Percentiles rank a stretch among this genome's conserved stretches.
Evolutionary conservation across 2,113 vertebrate genomes (phyloP).

Genomic region (Pleuronectes platessa): DNA sequence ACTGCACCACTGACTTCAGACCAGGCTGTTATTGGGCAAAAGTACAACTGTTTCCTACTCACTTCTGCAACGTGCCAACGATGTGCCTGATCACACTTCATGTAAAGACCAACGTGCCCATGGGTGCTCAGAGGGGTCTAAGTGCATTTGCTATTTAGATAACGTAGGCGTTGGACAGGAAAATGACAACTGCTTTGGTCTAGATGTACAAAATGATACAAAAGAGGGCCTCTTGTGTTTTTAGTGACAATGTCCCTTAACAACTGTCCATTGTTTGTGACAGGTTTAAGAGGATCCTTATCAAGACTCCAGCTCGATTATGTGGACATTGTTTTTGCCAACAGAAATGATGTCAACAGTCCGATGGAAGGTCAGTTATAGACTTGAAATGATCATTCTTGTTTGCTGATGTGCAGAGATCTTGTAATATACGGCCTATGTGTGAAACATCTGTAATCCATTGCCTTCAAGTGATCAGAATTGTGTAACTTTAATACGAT

Average conservation of each 20-base stretch:
- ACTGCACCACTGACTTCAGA: too few relatives aligned
- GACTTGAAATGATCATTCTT: not conserved
- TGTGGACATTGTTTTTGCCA: conserved; percentile 92
- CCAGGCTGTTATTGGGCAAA: too few relatives aligned
- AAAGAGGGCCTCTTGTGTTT: not conserved
- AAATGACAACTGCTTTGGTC: not conserved
- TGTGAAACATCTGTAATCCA: not conserved
- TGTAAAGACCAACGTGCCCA: not conserved
- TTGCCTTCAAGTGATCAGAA: not conserved
- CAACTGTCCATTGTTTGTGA: not conserved
- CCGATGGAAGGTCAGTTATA: conserved; percentile 89
- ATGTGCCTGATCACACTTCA: not conserved
- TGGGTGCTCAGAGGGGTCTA: not conserved
- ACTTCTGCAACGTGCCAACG: too few relatives aligned
- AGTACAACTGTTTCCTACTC: too few relatives aligned
- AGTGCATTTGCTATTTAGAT: not conserved
- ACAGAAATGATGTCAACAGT: conserved; percentile 89
- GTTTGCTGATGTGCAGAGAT: not conserved
- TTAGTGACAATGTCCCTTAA: not conserved
- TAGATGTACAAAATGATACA: not conserved
- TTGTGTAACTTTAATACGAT: not conserved
- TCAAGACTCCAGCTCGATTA: conserved; percentile 91
- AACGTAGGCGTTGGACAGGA: not conserved
- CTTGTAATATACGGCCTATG: too few relatives aligned
- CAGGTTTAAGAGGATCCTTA: conserved; percentile 90